Percentiles rank a stretch among this genome's conserved stretches.
These are phyloP conservation scores for Phrynocephalus versicolor DNA, from an alignment of 2,113 vertebrate species.

Conservation along the genomic window DNA sequence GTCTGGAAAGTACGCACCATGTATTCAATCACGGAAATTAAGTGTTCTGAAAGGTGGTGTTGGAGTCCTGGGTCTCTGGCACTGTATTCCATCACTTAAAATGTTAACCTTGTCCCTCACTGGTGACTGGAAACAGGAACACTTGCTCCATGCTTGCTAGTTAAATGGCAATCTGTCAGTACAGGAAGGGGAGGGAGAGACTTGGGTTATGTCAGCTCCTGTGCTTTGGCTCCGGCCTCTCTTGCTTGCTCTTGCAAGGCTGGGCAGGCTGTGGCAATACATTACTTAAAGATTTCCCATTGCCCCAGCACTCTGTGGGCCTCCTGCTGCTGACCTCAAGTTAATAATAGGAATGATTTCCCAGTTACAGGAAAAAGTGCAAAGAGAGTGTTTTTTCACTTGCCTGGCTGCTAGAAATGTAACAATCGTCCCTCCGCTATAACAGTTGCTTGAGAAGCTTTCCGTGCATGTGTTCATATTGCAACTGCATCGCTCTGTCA, in stretches of 20 bases:
- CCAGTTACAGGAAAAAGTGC: rapidly evolving
- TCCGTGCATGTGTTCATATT: neutral
- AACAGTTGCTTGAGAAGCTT: neutral
- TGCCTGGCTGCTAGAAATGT: neutral
- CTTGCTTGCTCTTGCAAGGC: neutral
- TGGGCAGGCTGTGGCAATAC: neutral
- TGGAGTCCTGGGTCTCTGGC: slow-evolving; percentile 64
- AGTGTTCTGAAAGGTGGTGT: slow-evolving; percentile 69
- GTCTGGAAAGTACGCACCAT: slow-evolving; percentile 63
- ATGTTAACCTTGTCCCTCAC: slow-evolving; percentile 81
- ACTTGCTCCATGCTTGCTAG: slow-evolving; percentile 63
- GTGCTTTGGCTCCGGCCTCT: neutral
- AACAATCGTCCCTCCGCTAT: rapidly evolving
- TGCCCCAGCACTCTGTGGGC: neutral
- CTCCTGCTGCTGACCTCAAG: rapidly evolving
- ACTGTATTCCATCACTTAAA: slow-evolving; percentile 78
- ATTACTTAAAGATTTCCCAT: neutral
- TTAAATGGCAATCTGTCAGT: slow-evolving; percentile 80
- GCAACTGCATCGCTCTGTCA: neutral
- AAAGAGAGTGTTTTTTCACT: neutral
- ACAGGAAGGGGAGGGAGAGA: slow-evolving; percentile 34
- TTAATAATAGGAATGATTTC: neutral
- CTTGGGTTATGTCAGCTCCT: slow-evolving; percentile 63
- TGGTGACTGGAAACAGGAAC: slow-evolving; percentile 71
- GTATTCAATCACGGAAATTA: slow-evolving; percentile 81